Percentiles rank a stretch among this genome's conserved stretches.
Conservation (phyloP, 2,797 vertebrate species). For the Gymnothorax reevesii region DNA sequence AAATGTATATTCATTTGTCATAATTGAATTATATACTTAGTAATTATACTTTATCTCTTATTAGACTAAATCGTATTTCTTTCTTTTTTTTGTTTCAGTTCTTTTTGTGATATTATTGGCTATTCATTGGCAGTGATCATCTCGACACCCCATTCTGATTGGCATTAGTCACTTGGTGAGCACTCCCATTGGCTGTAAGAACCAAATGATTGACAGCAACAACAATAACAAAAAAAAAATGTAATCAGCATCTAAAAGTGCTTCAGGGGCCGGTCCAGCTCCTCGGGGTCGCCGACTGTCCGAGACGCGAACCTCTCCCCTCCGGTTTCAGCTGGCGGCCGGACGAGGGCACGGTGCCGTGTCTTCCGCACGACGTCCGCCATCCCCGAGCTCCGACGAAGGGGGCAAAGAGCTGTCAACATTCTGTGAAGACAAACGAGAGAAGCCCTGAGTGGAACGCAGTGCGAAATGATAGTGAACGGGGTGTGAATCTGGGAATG, state of each 20-base stretch:
- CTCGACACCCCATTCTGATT: not conserved
- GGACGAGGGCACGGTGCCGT: not conserved
- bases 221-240: slow-evolving; percentile 8
- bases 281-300: not conserved
- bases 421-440: slow-evolving; percentile 18
- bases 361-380: not conserved
- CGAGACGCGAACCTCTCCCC: not conserved
- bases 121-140: slow-evolving; percentile 7
- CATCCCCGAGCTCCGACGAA: slow-evolving; percentile 3
- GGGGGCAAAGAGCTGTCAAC: slow-evolving; percentile 16
- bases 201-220: slow-evolving; percentile 12
- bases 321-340: not conserved
- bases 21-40: not conserved
- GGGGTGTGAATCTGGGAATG: not conserved
- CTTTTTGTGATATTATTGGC: slow-evolving; percentile 16
- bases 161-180: slow-evolving; percentile 22
- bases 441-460: not conserved
- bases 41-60: not conserved
- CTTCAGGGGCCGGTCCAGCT: slow-evolving; percentile 17
- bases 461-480: not conserved
- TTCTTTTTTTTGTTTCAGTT: slow-evolving; percentile 6
- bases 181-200: slow-evolving; percentile 15
- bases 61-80: slow-evolving; percentile 11
- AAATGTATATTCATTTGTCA: not conserved
- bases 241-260: slow-evolving; percentile 24